Evolutionary conservation across 2,888 invertebrate genomes (phyloP).

Genomic region (Nebria salina): DNA sequence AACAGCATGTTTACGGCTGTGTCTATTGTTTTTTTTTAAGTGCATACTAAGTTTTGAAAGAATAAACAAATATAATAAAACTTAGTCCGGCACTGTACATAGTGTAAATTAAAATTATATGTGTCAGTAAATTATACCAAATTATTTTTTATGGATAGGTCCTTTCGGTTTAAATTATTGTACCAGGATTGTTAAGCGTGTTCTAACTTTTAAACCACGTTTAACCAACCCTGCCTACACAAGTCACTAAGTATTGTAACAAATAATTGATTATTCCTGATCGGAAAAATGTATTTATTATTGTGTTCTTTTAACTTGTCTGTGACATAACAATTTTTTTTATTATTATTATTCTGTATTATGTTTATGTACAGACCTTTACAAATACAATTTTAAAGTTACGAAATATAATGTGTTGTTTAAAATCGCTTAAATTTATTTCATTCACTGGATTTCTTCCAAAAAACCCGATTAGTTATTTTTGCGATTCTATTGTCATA

Average conservation of each 20-base stretch:
- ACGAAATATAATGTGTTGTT: constrained; percentile 44
- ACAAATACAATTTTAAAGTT: constrained; percentile 45
- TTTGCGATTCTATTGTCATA: constrained; percentile 17
- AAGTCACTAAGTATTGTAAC: constrained; percentile 43
- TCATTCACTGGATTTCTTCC: constrained; percentile 44
- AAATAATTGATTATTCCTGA: constrained; percentile 20
- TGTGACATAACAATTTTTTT: constrained; percentile 42
- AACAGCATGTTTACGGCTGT: constrained; percentile 60
- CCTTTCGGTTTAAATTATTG: constrained; percentile 30
- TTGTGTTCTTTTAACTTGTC: constrained; percentile 46
- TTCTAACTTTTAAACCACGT: neutral
- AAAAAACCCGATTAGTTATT: constrained; percentile 37
- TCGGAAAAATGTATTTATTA: constrained; percentile 40
- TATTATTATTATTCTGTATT: constrained; percentile 44
- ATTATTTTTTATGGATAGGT: constrained; percentile 46
- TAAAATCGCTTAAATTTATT: constrained; percentile 32
- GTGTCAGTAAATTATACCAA: constrained; percentile 45
- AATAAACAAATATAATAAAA: neutral
- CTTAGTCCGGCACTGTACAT: constrained; percentile 42
- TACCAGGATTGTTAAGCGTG: neutral
- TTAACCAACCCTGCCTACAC: neutral
- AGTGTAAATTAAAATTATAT: constrained; percentile 44
- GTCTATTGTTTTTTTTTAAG: constrained; percentile 54
- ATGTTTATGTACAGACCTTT: constrained; percentile 47
- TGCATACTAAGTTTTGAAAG: constrained; percentile 23